Conservation (phyloP, 2,888 invertebrate genomes). For the Drosophila monieri region DNA sequence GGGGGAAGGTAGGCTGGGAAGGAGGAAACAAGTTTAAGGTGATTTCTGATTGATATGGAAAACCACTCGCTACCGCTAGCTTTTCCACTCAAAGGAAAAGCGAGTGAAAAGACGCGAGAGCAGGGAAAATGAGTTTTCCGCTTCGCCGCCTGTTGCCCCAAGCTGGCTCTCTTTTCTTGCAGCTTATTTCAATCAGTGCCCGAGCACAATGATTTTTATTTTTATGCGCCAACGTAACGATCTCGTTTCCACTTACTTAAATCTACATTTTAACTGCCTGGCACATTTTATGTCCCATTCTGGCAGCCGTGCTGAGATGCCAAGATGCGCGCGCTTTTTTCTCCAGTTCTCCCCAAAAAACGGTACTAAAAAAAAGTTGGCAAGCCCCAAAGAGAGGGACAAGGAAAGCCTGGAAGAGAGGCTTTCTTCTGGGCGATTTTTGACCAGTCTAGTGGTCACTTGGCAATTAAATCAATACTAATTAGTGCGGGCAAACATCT, state of each 20-base stretch:
- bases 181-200: constrained; percentile 84
- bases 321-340: constrained; percentile 65
- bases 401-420: constrained; percentile 18
- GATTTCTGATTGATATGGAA: constrained; percentile 66
- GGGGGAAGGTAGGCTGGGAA: constrained; percentile 2
- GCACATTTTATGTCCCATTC: constrained; percentile 84
- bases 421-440: constrained; percentile 28
- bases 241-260: constrained; percentile 85
- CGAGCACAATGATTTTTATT: constrained; percentile 84
- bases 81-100: constrained; percentile 52
- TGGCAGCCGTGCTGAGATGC: constrained; percentile 69
- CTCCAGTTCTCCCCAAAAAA: constrained; percentile 10
- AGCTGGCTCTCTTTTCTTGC: constrained; percentile 36
- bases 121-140: constrained; percentile 58
- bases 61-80: constrained; percentile 50
- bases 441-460: constrained; percentile 38
- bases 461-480: constrained; percentile 75
- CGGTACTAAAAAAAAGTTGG: not conserved
- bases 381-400: constrained; percentile 13
- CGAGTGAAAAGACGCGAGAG: constrained; percentile 56
- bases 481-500: constrained; percentile 66
- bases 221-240: constrained; percentile 84
- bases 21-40: constrained; percentile 72
- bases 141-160: constrained; percentile 34
- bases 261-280: constrained; percentile 84